Percentiles rank a stretch among this genome's conserved stretches.
Evolutionary conservation across 2,888 invertebrate species (phyloP).

Genomic region (Phyto melanocephala): DNA sequence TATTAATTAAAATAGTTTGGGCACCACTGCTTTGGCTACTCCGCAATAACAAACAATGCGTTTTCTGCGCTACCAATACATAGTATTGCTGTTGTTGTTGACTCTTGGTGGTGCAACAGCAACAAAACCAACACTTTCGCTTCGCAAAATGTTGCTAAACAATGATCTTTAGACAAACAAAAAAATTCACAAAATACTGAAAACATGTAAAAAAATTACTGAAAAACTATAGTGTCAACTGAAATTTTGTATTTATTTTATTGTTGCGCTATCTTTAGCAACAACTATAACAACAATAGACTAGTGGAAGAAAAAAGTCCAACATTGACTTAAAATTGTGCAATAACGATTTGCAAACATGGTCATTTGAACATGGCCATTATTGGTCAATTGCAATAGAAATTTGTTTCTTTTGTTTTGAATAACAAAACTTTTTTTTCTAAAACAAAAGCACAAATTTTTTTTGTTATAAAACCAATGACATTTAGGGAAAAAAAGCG

Average conservation of each 20-base stretch:
- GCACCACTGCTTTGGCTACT: no score
- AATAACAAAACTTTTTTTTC: slow-evolving; percentile 13
- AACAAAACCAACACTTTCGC: slow-evolving; percentile 54
- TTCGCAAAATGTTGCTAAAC: slow-evolving; percentile 38
- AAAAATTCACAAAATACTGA: not conserved
- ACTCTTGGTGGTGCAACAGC: not conserved
- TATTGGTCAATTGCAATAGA: slow-evolving; percentile 64
- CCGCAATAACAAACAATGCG: slow-evolving; percentile 43
- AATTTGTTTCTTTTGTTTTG: slow-evolving; percentile 45
- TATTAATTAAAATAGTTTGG: no score
- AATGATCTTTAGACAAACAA: slow-evolving; percentile 41
- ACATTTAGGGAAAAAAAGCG: no score
- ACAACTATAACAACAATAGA: slow-evolving; percentile 15
- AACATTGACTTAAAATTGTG: slow-evolving; percentile 68
- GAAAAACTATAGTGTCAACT: slow-evolving; percentile 54
- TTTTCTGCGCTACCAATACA: slow-evolving; percentile 4
- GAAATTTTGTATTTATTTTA: slow-evolving; percentile 52
- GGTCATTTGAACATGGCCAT: slow-evolving; percentile 70
- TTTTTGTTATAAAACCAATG: slow-evolving; percentile 19
- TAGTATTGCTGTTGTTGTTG: not conserved
- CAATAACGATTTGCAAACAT: slow-evolving; percentile 77
- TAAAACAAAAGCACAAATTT: slow-evolving; percentile 45
- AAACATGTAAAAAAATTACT: slow-evolving; percentile 19
- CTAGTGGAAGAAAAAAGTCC: not conserved
- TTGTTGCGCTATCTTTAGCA: no score